Conservation (phyloP, 2,888 invertebrate species). For the Ornithoptera priamus region DNA sequence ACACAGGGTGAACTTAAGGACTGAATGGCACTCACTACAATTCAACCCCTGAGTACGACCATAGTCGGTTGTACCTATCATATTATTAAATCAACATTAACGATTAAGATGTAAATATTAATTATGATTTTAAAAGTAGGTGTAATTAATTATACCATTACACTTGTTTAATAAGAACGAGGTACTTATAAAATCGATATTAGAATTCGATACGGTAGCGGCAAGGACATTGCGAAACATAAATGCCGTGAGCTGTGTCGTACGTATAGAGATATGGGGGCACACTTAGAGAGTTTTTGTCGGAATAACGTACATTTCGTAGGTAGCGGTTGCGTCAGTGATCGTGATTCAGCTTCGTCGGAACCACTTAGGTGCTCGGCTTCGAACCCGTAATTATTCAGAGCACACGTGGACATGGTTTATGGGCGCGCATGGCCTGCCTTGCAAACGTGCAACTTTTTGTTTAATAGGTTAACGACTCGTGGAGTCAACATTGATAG, state of each 20-base stretch:
- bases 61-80: conserved; percentile 31
- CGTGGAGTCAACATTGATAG: conserved; percentile 50
- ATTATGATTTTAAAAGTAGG: conserved; percentile 31
- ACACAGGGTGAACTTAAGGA: no score
- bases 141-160: conserved; percentile 31
- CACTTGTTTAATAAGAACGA: neutral
- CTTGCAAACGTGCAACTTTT: conserved; percentile 65
- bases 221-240: conserved; percentile 13
- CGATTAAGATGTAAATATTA: conserved; percentile 31
- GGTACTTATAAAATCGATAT: conserved; percentile 1
- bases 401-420: conserved; percentile 72
- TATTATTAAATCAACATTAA: conserved; percentile 44
- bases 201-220: conserved; percentile 6
- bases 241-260: conserved; percentile 17
- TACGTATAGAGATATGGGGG: conserved; percentile 21
- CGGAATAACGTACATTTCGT: conserved; percentile 42
- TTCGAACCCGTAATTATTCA: conserved; percentile 64
- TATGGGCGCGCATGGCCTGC: conserved; percentile 61
- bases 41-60: no score
- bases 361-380: conserved; percentile 49
- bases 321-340: conserved; percentile 55
- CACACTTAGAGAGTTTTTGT: conserved; percentile 44
- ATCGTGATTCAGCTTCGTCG: conserved; percentile 63
- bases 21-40: no score
- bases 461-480: conserved; percentile 72